A percentile compares a stretch with the other conserved stretches of the same genome.
Conservation (phyloP, 2,113 vertebrate species). For the Oreochromis niloticus region DNA sequence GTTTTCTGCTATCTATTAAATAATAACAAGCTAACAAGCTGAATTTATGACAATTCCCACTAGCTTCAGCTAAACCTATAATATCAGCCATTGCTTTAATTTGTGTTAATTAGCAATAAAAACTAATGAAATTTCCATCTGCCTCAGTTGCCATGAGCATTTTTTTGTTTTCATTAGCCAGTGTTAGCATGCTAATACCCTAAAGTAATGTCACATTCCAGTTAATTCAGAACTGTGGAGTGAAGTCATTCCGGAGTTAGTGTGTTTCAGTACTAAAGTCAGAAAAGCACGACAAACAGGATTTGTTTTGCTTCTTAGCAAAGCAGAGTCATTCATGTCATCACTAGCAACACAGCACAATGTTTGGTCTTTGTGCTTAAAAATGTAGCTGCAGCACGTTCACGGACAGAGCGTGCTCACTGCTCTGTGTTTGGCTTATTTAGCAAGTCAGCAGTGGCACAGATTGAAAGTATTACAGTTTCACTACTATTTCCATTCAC, state of each 20-base stretch:
- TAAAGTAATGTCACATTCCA: fast-evolving
- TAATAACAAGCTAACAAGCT: neutral
- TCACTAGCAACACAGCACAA: neutral
- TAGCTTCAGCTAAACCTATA: neutral
- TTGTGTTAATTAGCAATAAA: neutral
- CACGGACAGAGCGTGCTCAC: neutral
- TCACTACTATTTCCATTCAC: neutral
- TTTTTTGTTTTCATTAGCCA: neutral
- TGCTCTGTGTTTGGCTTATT: neutral
- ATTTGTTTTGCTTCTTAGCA: neutral
- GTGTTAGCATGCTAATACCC: neutral
- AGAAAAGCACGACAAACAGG: neutral
- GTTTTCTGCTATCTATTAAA: neutral
- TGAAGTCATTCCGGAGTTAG: neutral
- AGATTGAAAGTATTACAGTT: neutral
- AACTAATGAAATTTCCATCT: neutral
- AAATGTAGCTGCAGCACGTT: neutral
- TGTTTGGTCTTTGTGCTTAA: neutral
- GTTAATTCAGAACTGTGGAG: neutral
- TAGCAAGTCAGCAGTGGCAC: neutral
- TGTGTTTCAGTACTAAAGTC: neutral
- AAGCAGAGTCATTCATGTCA: neutral
- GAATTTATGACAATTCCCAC: too few relatives aligned
- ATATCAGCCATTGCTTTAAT: neutral
- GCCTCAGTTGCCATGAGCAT: neutral